A percentile compares a stretch with the other conserved stretches of the same genome.
These are phyloP conservation scores for Tribolium castaneum DNA, from an alignment of 1,140 invertebrate genomes.

Conservation along the genomic window DNA sequence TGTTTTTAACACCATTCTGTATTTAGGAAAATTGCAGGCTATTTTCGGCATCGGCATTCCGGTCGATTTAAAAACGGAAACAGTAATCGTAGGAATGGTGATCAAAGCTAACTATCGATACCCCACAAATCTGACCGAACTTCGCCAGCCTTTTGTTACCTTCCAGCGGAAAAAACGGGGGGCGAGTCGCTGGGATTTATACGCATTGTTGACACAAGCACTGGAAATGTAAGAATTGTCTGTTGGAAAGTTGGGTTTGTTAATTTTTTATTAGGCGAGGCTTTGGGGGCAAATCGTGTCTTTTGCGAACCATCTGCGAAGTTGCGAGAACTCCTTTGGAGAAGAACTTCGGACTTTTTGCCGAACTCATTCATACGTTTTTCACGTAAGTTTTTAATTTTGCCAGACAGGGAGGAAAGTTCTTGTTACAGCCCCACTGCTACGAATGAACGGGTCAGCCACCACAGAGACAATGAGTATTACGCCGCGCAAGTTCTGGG, in stretches of 20 bases:
- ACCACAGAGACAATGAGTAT: slow-evolving; percentile 76
- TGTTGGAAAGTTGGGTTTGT: neutral
- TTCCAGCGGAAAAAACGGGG: slow-evolving; percentile 64
- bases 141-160: slow-evolving; percentile 68
- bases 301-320: slow-evolving; percentile 80
- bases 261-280: neutral
- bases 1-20: neutral
- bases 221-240: slow-evolving; percentile 62
- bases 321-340: slow-evolving; percentile 75
- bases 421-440: slow-evolving; percentile 68
- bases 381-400: slow-evolving; percentile 70
- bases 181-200: slow-evolving; percentile 72
- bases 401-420: neutral
- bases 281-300: slow-evolving; percentile 70
- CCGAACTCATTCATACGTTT: slow-evolving; percentile 76
- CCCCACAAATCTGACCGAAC: slow-evolving; percentile 71
- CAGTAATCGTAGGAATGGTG: slow-evolving; percentile 73
- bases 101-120: slow-evolving; percentile 72
- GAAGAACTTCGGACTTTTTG: slow-evolving; percentile 70
- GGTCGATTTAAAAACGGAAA: slow-evolving; percentile 71
- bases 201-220: slow-evolving; percentile 70
- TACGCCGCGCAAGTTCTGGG: slow-evolving; percentile 74
- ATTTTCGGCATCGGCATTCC: slow-evolving; percentile 76
- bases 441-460: slow-evolving; percentile 69
- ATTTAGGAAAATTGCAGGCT: slow-evolving; percentile 63